Evolutionary conservation across 1,140 invertebrate species (phyloP).

Genomic region (Pomacea maculata): DNA sequence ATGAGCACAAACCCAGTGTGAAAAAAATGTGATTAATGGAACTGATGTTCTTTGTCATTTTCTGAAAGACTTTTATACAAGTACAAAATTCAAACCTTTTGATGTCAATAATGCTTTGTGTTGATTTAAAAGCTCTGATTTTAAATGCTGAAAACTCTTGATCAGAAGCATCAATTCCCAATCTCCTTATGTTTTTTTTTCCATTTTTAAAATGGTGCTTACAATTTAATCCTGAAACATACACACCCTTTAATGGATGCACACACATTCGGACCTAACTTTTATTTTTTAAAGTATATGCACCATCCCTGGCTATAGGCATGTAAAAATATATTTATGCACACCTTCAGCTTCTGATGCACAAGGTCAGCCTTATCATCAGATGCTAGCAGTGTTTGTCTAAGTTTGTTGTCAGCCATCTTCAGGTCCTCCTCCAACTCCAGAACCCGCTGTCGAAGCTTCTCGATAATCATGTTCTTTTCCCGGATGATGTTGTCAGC

Average conservation of each 20-base stretch:
- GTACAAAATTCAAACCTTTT: no score
- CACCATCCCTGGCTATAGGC: not conserved
- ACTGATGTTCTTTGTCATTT: no score
- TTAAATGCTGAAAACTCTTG: no score
- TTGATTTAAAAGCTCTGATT: no score
- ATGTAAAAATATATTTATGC: not conserved
- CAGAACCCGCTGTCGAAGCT: slow-evolving; percentile 45
- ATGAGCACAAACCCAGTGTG: no score
- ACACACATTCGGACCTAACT: no score
- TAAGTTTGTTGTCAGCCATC: slow-evolving; percentile 45
- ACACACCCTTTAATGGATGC: not conserved
- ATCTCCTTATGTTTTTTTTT: no score
- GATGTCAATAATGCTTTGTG: no score
- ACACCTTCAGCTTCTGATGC: slow-evolving; percentile 35
- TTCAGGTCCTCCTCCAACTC: slow-evolving; percentile 46
- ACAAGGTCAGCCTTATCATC: slow-evolving; percentile 34
- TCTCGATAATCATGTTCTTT: slow-evolving; percentile 54
- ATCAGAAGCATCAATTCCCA: no score
- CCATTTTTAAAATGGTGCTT: not conserved
- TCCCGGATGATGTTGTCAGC: slow-evolving; percentile 55
- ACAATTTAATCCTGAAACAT: no score
- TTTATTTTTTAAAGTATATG: not conserved
- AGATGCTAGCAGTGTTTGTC: slow-evolving; percentile 38
- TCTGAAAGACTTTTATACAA: no score
- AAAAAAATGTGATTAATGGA: no score